Evolutionary conservation across 2,113 vertebrate genomes (phyloP), one percentile per base, ranked within the genome.

Genomic region (human): DNA sequence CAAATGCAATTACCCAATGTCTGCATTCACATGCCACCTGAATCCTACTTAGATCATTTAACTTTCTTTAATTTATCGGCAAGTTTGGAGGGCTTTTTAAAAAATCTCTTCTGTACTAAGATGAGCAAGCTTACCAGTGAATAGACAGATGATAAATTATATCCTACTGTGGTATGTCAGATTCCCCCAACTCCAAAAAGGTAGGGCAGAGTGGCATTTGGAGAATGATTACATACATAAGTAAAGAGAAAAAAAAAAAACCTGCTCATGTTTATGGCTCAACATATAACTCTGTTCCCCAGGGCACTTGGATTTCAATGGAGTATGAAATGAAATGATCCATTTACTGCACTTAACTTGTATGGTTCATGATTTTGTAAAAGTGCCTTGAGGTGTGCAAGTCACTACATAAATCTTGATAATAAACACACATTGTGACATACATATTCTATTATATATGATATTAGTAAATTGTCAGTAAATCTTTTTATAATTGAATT

Each of bases 351-450:
- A 35, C 96, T 96, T 92, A 86, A 80, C 80, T 97, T 89, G 45
- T 45, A 93, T 57, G 83, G 48, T 82, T 97, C 45, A 45, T 96
- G 93, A 97, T 87, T 98, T 61, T 66, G 70, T 61, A 84, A 79
- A 95, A 97, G 64, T 68, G 86, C 96, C 88, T 89, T 20, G 64
- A 96, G 96, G 83, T 86, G 78, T 97, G 90, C 95, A 97, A 97
- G 97, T 90, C 87, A 64, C 43, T 32, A 87, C 96, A 89, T 96
- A 87, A 95, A 96, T 96, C 97, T 68, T 70, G 78, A 84, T 93
- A 93, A 97, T 94, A 94, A 96, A 82, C 50, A 90, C 75, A 12
- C 22, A 30, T 43, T 32, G 59, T 82, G 93, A 95, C 84, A 57
- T 70, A 57, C 10, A 61, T 52, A 79, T 96, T 90, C 86, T 96